Conservation (phyloP, 2,888 invertebrate species). For the Xestia rhomboidea region DNA sequence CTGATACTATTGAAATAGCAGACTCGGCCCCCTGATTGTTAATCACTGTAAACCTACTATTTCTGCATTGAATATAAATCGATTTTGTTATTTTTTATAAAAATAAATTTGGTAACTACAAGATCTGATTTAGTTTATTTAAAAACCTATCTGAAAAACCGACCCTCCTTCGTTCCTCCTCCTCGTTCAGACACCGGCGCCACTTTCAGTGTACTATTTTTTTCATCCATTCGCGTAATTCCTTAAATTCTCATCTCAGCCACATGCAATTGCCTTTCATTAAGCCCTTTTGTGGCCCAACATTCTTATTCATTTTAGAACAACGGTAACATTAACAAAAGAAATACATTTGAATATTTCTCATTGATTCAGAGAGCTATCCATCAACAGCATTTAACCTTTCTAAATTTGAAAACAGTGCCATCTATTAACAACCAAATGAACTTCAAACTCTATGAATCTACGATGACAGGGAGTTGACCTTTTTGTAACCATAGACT, state of each 20-base stretch:
- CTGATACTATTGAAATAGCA: no score
- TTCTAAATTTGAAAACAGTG: neutral
- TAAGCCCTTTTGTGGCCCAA: neutral
- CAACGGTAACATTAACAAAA: neutral
- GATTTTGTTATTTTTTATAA: neutral
- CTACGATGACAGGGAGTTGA: no score
- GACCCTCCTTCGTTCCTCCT: no score
- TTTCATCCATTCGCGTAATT: neutral
- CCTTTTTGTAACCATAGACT: no score
- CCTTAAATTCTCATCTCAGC: neutral
- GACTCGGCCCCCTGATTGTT: no score
- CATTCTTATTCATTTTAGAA: neutral
- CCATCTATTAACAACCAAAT: constrained; percentile 10
- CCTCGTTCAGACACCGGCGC: neutral
- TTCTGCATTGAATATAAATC: neutral
- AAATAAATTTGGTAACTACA: neutral
- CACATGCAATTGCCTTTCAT: neutral
- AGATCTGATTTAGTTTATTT: neutral
- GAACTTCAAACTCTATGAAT: neutral
- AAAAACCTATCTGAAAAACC: neutral
- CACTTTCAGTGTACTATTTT: neutral
- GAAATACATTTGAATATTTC: neutral
- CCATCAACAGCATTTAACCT: no score
- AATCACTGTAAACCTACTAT: neutral
- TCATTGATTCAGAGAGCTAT: neutral